A percentile compares a stretch with the other conserved stretches of the same genome.
These are phyloP conservation scores for Drosophila mauritiana DNA, from an alignment of 1,140 invertebrate species.

Conservation along the genomic window DNA sequence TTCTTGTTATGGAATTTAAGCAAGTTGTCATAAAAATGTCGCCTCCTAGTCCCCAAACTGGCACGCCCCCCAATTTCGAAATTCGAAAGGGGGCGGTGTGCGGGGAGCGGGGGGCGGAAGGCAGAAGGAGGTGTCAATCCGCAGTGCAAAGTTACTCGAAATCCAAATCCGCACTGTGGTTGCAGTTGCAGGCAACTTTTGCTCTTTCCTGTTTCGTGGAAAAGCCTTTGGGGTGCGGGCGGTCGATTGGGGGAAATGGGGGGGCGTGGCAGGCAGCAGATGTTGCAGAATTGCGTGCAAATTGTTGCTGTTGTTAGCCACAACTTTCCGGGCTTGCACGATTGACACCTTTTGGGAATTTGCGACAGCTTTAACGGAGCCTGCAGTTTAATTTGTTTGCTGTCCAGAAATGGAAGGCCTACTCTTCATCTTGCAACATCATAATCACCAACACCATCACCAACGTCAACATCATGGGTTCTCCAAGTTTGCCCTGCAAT, in stretches of 20 bases:
- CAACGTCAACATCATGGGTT: too few relatives aligned
- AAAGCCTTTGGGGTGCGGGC: background rate
- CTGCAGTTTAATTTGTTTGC: slow-evolving; percentile 54
- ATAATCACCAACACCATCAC: slow-evolving; percentile 18
- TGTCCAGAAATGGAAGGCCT: slow-evolving; percentile 34
- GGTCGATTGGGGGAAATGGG: background rate
- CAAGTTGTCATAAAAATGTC: slow-evolving; percentile 82
- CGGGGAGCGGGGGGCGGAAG: background rate
- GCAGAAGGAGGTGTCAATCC: slow-evolving; percentile 47
- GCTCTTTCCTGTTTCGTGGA: slow-evolving; percentile 68
- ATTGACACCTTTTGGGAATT: slow-evolving; percentile 74
- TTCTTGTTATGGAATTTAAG: slow-evolving; percentile 76
- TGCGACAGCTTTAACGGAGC: slow-evolving; percentile 62
- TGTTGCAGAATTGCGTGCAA: slow-evolving; percentile 52
- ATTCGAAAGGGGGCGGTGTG: background rate
- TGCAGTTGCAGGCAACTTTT: slow-evolving; percentile 67
- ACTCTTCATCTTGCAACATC: slow-evolving; percentile 28
- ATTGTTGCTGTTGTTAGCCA: slow-evolving; percentile 48
- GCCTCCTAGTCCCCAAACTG: slow-evolving; percentile 31
- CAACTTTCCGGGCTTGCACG: slow-evolving; percentile 69
- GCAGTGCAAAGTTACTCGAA: slow-evolving; percentile 60
- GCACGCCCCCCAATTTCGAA: slow-evolving; percentile 12
- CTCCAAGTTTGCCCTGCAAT: slow-evolving; percentile 33
- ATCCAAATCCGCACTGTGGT: slow-evolving; percentile 58
- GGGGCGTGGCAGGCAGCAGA: slow-evolving; percentile 23